A percentile compares a stretch with the other conserved stretches of the same genome.
Conservation (phyloP, 2,113 vertebrate genomes). For the Mugil cephalus region DNA sequence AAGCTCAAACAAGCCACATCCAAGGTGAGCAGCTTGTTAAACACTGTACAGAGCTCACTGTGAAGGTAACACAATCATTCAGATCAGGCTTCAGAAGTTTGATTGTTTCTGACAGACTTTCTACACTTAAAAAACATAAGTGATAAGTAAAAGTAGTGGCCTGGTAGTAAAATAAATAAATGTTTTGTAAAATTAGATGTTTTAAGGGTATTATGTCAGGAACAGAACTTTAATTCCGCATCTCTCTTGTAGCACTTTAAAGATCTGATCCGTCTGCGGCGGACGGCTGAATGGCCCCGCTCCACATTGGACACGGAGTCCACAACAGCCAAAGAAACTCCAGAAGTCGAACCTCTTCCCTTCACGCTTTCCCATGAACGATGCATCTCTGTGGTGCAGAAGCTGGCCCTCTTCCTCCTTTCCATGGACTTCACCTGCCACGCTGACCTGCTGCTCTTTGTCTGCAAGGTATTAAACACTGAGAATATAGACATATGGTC, state of each 20-base stretch:
- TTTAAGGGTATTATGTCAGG: too few relatives aligned
- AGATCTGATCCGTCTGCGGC: conserved; percentile 95
- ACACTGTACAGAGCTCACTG: not conserved
- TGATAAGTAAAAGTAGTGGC: too few relatives aligned
- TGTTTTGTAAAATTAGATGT: too few relatives aligned
- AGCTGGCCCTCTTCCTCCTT: conserved; percentile 94
- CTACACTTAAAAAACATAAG: too few relatives aligned
- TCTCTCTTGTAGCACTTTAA: conserved; percentile 92
- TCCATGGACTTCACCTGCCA: conserved; percentile 99
- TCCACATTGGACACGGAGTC: conserved; percentile 95
- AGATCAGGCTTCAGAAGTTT: not conserved
- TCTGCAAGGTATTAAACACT: conserved; percentile 92
- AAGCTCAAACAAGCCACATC: conserved; percentile 99
- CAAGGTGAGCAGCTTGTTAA: conserved; percentile 86
- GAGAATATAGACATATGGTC: not conserved
- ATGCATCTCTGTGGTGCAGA: conserved; percentile 98
- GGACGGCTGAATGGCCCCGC: conserved; percentile 97
- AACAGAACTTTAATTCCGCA: not conserved
- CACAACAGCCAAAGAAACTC: conserved; percentile 91
- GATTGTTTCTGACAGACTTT: too few relatives aligned
- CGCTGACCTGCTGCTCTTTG: conserved; percentile 96
- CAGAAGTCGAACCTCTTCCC: conserved; percentile 95
- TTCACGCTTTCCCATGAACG: conserved; percentile 97
- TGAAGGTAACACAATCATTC: not conserved
- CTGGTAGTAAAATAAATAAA: too few relatives aligned